phyloP scores from a whole-genome alignment of 2,888 invertebrate genomes.

The Hemaris fuciformis region DNA sequence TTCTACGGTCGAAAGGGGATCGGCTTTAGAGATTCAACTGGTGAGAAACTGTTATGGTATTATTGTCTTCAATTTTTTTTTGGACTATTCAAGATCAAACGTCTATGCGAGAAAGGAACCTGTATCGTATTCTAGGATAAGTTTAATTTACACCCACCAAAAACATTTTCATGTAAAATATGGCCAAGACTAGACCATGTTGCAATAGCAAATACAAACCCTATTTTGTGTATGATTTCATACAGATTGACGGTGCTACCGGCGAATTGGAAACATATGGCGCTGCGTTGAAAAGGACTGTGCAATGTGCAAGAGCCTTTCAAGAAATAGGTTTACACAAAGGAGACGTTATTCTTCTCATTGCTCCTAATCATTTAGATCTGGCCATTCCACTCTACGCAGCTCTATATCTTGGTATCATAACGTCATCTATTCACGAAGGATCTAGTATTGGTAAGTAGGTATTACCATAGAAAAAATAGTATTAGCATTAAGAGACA shows the following conservation, averaged over 20 bases:
- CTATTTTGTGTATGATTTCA: no score
- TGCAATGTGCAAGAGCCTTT: constrained; percentile 60
- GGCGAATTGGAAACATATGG: constrained; percentile 60
- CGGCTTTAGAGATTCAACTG: no score
- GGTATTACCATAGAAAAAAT: neutral
- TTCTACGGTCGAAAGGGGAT: neutral
- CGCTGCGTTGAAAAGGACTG: constrained; percentile 51
- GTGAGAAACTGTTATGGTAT: no score
- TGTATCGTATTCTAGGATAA: no score
- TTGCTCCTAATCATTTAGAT: constrained; percentile 65
- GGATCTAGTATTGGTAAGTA: neutral
- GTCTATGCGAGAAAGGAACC: no score
- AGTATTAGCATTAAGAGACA: neutral
- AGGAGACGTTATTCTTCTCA: constrained; percentile 63
- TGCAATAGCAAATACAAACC: no score
- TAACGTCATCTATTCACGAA: constrained; percentile 38
- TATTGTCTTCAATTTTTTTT: no score
- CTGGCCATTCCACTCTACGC: constrained; percentile 67
- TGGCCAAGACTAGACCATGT: neutral
- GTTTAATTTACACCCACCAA: no score
- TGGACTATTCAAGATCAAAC: no score
- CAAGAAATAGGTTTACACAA: constrained; percentile 47
- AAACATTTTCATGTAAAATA: neutral
- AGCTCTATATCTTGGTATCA: constrained; percentile 59
- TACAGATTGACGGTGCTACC: constrained; percentile 61